phyloP scores from a whole-genome alignment of 1,140 invertebrate species.

The Telenomus remus region DNA sequence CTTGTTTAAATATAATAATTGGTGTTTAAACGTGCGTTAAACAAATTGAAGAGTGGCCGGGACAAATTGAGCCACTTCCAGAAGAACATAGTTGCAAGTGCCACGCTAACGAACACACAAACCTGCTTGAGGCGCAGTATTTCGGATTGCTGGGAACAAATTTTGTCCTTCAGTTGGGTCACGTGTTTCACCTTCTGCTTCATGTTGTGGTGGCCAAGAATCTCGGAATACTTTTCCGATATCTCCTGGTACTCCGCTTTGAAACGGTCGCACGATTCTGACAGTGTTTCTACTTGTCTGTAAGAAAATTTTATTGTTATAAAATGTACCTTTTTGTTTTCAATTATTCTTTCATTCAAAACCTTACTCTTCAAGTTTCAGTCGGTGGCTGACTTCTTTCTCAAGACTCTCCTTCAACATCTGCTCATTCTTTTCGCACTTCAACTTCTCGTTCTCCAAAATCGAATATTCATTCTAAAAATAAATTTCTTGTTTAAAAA shows the following conservation, averaged over 20 bases:
- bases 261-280: constrained; percentile 57
- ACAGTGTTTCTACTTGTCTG: constrained; percentile 60
- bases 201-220: constrained; percentile 81
- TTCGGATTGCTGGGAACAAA: constrained; percentile 63
- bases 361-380: constrained; percentile 60
- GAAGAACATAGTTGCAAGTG: constrained; percentile 59
- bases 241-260: constrained; percentile 76
- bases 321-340: constrained; percentile 10
- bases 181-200: constrained; percentile 83
- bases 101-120: constrained; percentile 60
- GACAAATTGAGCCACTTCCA: constrained; percentile 60
- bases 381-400: constrained; percentile 56
- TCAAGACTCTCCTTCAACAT: constrained; percentile 56
- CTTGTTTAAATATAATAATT: constrained; percentile 11
- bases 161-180: constrained; percentile 79
- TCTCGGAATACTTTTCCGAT: constrained; percentile 78
- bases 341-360: constrained; percentile 1
- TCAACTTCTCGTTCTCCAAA: constrained; percentile 51
- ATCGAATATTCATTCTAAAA: constrained; percentile 52
- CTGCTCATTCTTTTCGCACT: constrained; percentile 44
- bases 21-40: constrained; percentile 8
- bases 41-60: constrained; percentile 42
- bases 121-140: constrained; percentile 75
- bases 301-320: constrained; percentile 16
- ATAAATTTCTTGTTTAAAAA: background rate